Percentiles rank a stretch among this genome's conserved stretches.
Evolutionary conservation across 1,140 invertebrate genomes (phyloP).

Genomic region (Streblospio benedicti): DNA sequence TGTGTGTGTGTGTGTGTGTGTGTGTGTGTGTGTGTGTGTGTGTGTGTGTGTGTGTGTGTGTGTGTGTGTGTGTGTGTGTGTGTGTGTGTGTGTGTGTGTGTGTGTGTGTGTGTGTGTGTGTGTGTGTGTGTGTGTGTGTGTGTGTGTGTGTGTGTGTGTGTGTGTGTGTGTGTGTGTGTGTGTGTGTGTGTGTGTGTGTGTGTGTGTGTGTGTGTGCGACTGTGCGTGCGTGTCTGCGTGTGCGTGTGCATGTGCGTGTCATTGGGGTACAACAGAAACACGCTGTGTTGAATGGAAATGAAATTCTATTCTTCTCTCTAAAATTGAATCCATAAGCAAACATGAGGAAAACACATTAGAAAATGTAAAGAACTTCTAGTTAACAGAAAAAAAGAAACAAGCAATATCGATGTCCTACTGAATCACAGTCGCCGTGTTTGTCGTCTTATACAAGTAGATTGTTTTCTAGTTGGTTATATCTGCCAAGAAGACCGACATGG

Average conservation of each 20-base stretch:
- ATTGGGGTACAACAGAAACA: not conserved
- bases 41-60: not conserved
- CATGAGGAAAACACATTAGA: too few relatives aligned
- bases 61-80: slow-evolving; percentile 14
- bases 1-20: slow-evolving; percentile 11
- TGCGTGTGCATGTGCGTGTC: not conserved
- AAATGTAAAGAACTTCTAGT: too few relatives aligned
- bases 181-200: slow-evolving; percentile 19
- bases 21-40: not conserved
- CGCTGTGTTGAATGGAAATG: too few relatives aligned
- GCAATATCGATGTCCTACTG: too few relatives aligned
- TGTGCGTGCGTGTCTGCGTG: not conserved
- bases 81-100: slow-evolving; percentile 14
- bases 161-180: slow-evolving; percentile 15
- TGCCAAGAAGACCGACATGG: too few relatives aligned
- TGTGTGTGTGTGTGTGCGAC: slow-evolving; percentile 16
- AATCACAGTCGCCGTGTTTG: too few relatives aligned
- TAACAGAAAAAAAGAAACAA: too few relatives aligned
- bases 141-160: slow-evolving; percentile 11
- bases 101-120: slow-evolving; percentile 17
- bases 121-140: slow-evolving; percentile 19
- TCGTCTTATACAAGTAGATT: too few relatives aligned
- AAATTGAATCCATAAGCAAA: too few relatives aligned
- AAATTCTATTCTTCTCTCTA: too few relatives aligned
- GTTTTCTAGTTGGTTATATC: too few relatives aligned